Evolutionary conservation across 2,113 vertebrate genomes (phyloP).

Genomic region (Notarius lentiginosus): DNA sequence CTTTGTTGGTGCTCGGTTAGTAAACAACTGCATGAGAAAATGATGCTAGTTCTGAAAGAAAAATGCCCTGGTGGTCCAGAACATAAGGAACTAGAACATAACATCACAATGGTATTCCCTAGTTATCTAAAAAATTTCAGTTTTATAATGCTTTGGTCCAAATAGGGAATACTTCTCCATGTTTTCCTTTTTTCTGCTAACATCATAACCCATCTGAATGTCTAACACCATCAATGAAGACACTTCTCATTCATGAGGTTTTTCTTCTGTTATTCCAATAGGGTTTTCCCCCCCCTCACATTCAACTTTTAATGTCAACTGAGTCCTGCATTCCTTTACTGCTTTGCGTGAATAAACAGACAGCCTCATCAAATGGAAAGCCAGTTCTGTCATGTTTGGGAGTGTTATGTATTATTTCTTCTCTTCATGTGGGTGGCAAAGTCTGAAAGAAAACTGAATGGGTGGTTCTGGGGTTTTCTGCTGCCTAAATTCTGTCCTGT

Average conservation of each 20-base stretch:
- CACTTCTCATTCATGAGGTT: slow-evolving; percentile 4
- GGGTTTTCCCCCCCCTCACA: too few species aligned
- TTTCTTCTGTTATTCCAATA: slow-evolving; percentile 21
- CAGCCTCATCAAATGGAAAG: slow-evolving; percentile 7
- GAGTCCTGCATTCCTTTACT: slow-evolving; percentile 18
- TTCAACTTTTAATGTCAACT: neutral
- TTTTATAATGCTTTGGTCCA: neutral
- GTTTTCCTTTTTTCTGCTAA: neutral
- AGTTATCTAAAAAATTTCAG: neutral
- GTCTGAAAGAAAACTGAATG: slow-evolving; percentile 4
- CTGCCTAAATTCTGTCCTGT: slow-evolving; percentile 4
- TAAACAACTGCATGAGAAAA: neutral
- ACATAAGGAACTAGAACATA: neutral
- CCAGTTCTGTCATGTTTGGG: slow-evolving; percentile 26
- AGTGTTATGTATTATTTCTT: slow-evolving; percentile 21
- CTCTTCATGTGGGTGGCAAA: slow-evolving; percentile 37
- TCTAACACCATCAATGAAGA: neutral
- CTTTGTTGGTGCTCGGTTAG: neutral
- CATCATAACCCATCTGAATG: slow-evolving; percentile 28
- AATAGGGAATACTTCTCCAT: neutral
- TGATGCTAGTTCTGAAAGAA: neutral
- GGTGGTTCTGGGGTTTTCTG: slow-evolving; percentile 3
- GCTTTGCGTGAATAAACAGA: slow-evolving; percentile 28
- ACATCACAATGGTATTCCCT: neutral
- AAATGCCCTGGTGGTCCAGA: neutral